Conservation (phyloP, 2,113 vertebrate species). For the Procavia capensis region DNA sequence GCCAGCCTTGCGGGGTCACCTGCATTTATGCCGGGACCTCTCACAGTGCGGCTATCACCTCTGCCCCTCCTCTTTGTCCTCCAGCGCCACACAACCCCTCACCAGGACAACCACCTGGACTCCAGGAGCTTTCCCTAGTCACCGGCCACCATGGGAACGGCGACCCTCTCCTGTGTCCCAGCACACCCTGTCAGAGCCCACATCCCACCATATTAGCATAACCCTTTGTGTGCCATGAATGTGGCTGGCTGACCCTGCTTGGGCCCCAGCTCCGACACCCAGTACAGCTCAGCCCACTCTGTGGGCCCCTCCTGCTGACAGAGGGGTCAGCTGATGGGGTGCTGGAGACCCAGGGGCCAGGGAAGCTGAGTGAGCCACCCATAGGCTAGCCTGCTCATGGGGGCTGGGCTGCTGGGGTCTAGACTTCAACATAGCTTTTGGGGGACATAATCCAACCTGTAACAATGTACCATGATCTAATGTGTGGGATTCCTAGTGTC, state of each 20-base stretch:
- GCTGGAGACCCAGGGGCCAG: not conserved
- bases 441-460: no score
- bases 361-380: not conserved
- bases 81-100: not conserved
- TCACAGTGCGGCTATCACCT: not conserved
- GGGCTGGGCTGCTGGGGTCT: no score
- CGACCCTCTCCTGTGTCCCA: not conserved
- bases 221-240: not conserved
- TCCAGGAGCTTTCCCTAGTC: not conserved
- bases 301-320: not conserved
- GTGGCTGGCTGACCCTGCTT: not conserved
- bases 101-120: not conserved
- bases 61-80: not conserved
- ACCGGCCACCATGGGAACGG: not conserved
- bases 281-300: not conserved
- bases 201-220: not conserved
- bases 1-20: no score
- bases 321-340: not conserved
- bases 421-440: no score
- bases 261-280: accelerated
- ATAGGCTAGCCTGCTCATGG: not conserved
- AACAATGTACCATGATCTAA: no score
- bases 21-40: no score
- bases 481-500: not conserved
- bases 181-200: not conserved